Conservation (phyloP, 2,888 invertebrate genomes). For the Malachius bipustulatus region DNA sequence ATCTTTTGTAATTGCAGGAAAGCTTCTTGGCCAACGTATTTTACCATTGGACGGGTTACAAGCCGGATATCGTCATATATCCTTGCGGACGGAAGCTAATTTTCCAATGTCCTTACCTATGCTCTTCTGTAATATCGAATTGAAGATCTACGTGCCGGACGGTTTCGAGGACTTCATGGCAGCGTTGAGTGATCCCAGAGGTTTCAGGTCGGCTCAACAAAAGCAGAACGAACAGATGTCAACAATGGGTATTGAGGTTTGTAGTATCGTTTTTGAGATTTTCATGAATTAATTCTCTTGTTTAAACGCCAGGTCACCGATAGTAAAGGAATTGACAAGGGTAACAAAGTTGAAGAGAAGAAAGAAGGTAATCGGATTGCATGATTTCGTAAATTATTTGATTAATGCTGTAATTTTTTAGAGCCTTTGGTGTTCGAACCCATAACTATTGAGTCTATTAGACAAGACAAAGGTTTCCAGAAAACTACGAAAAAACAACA, state of each 20-base stretch:
- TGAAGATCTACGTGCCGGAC: slow-evolving; percentile 99
- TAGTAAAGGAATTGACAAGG: slow-evolving; percentile 45
- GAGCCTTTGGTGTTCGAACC: slow-evolving; percentile 77
- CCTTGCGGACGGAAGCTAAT: slow-evolving; percentile 94
- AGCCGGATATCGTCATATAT: slow-evolving; percentile 96
- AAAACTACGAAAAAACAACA: slow-evolving; percentile 92
- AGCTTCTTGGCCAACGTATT: slow-evolving; percentile 92
- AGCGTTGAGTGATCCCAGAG: slow-evolving; percentile 88
- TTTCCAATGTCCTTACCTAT: slow-evolving; percentile 98
- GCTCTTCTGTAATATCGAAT: slow-evolving; percentile 96
- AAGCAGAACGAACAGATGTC: slow-evolving; percentile 87
- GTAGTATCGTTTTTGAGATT: background rate
- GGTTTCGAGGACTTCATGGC: slow-evolving; percentile 99
- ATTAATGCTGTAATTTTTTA: slow-evolving; percentile 21
- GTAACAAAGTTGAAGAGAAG: slow-evolving; percentile 53
- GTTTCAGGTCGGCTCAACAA: slow-evolving; percentile 77
- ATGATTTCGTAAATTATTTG: background rate
- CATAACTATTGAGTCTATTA: slow-evolving; percentile 76
- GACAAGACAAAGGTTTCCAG: slow-evolving; percentile 80
- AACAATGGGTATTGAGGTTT: slow-evolving; percentile 85
- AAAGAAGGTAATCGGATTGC: slow-evolving; percentile 50
- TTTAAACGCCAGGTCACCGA: slow-evolving; percentile 28
- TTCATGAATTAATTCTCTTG: background rate
- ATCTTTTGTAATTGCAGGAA: slow-evolving; percentile 29
- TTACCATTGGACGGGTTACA: slow-evolving; percentile 95